A percentile compares a stretch with the other conserved stretches of the same genome.
Evolutionary conservation across 2,797 vertebrate genomes (phyloP).

Genomic region (Pseudotriccus pelzelni): DNA sequence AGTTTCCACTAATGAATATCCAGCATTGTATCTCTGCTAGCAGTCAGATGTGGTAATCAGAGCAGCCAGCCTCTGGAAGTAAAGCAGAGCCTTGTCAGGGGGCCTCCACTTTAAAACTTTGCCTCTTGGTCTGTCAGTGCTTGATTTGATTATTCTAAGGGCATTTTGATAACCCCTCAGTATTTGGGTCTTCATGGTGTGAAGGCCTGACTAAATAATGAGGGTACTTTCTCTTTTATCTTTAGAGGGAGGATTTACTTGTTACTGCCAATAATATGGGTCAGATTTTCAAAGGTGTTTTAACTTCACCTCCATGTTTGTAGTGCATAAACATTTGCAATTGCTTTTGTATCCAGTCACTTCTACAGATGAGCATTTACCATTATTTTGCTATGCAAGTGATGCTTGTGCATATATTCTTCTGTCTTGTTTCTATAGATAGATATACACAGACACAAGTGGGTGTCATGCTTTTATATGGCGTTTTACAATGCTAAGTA

Average conservation of each 20-base stretch:
- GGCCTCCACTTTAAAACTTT: constrained; percentile 63
- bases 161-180: constrained; percentile 58
- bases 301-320: constrained; percentile 53
- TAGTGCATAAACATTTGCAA: constrained; percentile 44
- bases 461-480: not conserved
- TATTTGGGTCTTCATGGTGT: constrained; percentile 28
- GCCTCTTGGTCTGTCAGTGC: constrained; percentile 15
- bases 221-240: constrained; percentile 61
- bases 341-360: constrained; percentile 43
- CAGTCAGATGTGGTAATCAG: constrained; percentile 54
- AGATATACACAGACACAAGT: constrained; percentile 4
- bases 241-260: constrained; percentile 60
- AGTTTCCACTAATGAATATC: constrained; percentile 29
- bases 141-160: constrained; percentile 56
- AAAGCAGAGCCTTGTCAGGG: constrained; percentile 49
- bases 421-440: not conserved
- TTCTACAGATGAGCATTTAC: constrained; percentile 20
- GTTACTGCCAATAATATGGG: constrained; percentile 47
- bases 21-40: not conserved
- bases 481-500: not conserved
- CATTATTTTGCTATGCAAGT: constrained; percentile 28
- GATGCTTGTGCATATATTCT: not conserved
- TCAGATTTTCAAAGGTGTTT: constrained; percentile 60
- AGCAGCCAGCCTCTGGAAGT: constrained; percentile 2
- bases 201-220: constrained; percentile 57